These are phyloP conservation scores for Borostomias antarcticus DNA, from an alignment of 2,797 vertebrate species.

Conservation along the genomic window DNA sequence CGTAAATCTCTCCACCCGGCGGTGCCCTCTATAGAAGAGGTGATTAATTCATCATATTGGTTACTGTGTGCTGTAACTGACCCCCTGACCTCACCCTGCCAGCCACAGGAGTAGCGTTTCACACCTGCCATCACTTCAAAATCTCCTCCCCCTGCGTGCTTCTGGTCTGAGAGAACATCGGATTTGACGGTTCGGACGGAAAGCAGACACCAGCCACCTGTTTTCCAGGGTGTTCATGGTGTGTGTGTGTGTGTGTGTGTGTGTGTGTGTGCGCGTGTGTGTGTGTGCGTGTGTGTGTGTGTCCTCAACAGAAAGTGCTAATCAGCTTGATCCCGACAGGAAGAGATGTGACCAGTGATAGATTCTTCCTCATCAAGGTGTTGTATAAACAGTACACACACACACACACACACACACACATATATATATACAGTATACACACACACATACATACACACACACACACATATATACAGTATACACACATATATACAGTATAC, in stretches of 20 bases:
- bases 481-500: no score
- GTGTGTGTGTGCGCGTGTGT: not conserved
- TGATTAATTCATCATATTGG: slow-evolving; percentile 50
- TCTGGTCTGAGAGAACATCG: slow-evolving; percentile 43
- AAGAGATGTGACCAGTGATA: slow-evolving; percentile 55
- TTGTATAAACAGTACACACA: slow-evolving; percentile 10
- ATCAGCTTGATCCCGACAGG: slow-evolving; percentile 73
- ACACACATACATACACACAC: no score
- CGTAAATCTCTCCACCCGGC: no score
- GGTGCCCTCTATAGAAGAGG: no score
- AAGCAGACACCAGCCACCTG: slow-evolving; percentile 25
- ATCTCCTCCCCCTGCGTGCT: slow-evolving; percentile 53
- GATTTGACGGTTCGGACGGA: slow-evolving; percentile 49
- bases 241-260: not conserved
- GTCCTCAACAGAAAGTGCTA: slow-evolving; percentile 65
- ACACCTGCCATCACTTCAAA: slow-evolving; percentile 52
- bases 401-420: no score
- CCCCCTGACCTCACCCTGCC: slow-evolving; percentile 31
- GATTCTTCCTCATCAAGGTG: slow-evolving; percentile 71
- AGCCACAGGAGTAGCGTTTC: slow-evolving; percentile 56
- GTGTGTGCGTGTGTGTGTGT: slow-evolving; percentile 27
- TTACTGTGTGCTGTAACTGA: slow-evolving; percentile 52
- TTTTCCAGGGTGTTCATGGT: not conserved
- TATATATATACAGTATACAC: no score
- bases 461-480: no score